phyloP scores from a whole-genome alignment of 2,888 invertebrate genomes.

The Cephus spinipes region DNA sequence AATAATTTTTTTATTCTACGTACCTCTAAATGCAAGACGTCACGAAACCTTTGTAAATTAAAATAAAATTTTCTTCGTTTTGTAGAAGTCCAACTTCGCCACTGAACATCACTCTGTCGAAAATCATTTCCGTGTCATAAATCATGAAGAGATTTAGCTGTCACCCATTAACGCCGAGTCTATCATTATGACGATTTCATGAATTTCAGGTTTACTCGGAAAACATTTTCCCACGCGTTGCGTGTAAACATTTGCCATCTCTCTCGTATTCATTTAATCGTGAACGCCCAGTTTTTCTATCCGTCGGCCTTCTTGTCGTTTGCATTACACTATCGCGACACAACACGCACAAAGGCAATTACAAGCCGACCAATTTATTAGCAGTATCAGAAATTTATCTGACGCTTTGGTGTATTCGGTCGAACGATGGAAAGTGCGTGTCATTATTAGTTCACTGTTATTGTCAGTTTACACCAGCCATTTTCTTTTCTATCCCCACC shows the following conservation, averaged over 20 bases:
- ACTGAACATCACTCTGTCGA: not conserved
- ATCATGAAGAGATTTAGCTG: slow-evolving; percentile 46
- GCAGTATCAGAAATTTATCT: slow-evolving; percentile 58
- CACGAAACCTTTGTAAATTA: not conserved
- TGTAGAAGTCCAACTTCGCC: not conserved
- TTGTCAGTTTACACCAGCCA: not conserved
- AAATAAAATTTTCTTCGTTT: not conserved
- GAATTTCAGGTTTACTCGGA: slow-evolving; percentile 31
- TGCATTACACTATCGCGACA: slow-evolving; percentile 25
- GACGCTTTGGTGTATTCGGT: slow-evolving; percentile 33
- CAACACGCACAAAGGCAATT: slow-evolving; percentile 66
- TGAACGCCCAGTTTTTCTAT: not conserved
- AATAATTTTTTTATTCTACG: not conserved
- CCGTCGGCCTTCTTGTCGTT: not conserved
- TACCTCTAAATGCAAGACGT: not conserved
- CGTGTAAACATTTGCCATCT: slow-evolving; percentile 1
- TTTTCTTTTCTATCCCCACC: slow-evolving; percentile 1
- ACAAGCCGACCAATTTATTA: slow-evolving; percentile 61
- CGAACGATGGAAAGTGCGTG: slow-evolving; percentile 20
- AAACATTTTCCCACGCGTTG: slow-evolving; percentile 16
- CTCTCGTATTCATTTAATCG: not conserved
- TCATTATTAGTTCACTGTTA: not conserved
- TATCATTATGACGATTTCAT: slow-evolving; percentile 35
- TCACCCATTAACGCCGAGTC: slow-evolving; percentile 4
- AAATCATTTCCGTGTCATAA: slow-evolving; percentile 37